phyloP scores from a whole-genome alignment of 2,797 vertebrate species.

The Pseudochirops cupreus region DNA sequence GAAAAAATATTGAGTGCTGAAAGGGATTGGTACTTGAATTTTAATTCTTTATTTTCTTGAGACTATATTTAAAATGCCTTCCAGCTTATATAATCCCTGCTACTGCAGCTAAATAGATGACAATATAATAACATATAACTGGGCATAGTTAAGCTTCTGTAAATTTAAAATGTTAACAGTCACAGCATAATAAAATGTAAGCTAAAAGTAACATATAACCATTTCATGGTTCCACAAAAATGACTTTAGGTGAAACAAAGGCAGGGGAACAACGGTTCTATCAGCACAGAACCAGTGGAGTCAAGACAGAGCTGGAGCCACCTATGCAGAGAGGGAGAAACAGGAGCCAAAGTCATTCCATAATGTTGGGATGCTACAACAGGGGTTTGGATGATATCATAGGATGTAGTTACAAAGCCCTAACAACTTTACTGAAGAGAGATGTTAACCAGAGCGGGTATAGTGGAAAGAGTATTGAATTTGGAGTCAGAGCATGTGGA shows the following conservation, averaged over 20 bases:
- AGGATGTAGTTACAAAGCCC: not conserved
- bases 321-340: not conserved
- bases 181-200: not conserved
- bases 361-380: not conserved
- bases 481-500: not conserved
- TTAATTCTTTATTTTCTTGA: not conserved
- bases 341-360: not conserved
- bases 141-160: not conserved
- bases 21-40: not conserved
- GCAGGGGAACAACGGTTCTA: not conserved
- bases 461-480: not conserved
- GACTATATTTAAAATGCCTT: not conserved
- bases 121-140: not conserved
- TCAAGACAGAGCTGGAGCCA: not conserved
- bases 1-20: slow-evolving; percentile 25
- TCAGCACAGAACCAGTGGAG: not conserved
- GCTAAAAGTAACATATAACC: not conserved
- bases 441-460: not conserved
- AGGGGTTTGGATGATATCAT: not conserved
- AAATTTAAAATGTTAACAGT: not conserved
- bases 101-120: not conserved
- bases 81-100: not conserved
- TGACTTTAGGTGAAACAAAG: not conserved
- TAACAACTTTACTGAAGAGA: not conserved
- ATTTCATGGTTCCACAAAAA: not conserved